A percentile compares a stretch with the other conserved stretches of the same genome.
phyloP scores from a whole-genome alignment of 1,140 invertebrate genomes.

The Drosophila asahinai region DNA sequence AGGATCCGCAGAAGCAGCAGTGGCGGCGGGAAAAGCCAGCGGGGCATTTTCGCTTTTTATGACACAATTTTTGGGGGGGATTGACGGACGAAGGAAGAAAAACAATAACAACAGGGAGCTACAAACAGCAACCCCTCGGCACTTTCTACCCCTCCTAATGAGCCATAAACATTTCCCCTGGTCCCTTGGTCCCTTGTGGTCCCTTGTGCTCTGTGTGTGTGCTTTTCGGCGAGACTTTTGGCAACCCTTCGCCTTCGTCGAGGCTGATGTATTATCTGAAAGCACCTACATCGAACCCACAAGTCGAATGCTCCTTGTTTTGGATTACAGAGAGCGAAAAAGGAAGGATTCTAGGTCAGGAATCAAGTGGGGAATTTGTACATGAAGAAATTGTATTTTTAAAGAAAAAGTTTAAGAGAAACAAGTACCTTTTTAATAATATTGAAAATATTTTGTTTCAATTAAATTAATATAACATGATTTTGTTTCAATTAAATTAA shows the following conservation, averaged over 20 bases:
- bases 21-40: constrained; percentile 18
- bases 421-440: no score
- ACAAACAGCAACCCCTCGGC: constrained; percentile 26
- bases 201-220: constrained; percentile 18
- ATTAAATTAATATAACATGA: no score
- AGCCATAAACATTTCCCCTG: constrained; percentile 52
- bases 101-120: constrained; percentile 29
- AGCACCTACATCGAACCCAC: constrained; percentile 15
- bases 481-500: neutral
- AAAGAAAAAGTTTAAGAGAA: neutral
- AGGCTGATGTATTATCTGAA: constrained; percentile 34
- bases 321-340: constrained; percentile 1
- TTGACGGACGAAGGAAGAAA: constrained; percentile 7
- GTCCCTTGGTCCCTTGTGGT: constrained; percentile 2
- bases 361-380: neutral
- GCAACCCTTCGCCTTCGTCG: constrained; percentile 69
- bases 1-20: constrained; percentile 46
- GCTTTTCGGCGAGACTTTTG: constrained; percentile 43
- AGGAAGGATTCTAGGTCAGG: no score
- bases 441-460: no score
- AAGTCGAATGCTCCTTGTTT: neutral
- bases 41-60: constrained; percentile 53
- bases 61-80: constrained; percentile 35
- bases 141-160: constrained; percentile 48
- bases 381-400: neutral